These are phyloP conservation scores for Pangasius krempfi DNA, from an alignment of 2,797 vertebrate species.

Conservation along the genomic window DNA sequence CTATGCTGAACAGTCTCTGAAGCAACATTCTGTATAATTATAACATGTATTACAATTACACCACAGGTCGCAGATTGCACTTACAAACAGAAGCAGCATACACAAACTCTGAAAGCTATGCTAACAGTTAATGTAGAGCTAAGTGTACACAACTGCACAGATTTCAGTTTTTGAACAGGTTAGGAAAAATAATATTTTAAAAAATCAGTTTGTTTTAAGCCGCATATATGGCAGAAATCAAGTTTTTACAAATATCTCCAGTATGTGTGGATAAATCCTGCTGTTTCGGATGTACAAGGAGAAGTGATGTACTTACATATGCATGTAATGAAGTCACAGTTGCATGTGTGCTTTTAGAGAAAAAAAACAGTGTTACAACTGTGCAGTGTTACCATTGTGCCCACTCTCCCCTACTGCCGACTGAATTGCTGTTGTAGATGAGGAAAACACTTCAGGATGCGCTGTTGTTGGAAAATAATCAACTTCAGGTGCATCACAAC, in stretches of 20 bases:
- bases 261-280: background rate
- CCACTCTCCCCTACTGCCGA: background rate
- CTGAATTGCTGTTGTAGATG: background rate
- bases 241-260: background rate
- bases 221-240: background rate
- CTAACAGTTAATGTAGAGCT: background rate
- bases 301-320: background rate
- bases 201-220: too few relatives aligned
- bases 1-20: background rate
- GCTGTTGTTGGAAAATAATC: background rate
- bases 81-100: background rate
- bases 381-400: background rate
- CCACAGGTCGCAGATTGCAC: background rate
- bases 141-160: background rate
- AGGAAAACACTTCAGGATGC: too few relatives aligned
- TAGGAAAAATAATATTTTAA: background rate
- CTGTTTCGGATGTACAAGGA: background rate
- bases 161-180: background rate
- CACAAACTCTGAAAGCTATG: background rate
- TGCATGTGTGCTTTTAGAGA: background rate
- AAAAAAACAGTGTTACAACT: background rate
- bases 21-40: background rate
- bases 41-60: constrained; percentile 1
- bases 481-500: background rate
- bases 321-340: background rate